Evolutionary conservation across 1,140 invertebrate species (phyloP).

Genomic region (Rhopalosiphum maidis): DNA sequence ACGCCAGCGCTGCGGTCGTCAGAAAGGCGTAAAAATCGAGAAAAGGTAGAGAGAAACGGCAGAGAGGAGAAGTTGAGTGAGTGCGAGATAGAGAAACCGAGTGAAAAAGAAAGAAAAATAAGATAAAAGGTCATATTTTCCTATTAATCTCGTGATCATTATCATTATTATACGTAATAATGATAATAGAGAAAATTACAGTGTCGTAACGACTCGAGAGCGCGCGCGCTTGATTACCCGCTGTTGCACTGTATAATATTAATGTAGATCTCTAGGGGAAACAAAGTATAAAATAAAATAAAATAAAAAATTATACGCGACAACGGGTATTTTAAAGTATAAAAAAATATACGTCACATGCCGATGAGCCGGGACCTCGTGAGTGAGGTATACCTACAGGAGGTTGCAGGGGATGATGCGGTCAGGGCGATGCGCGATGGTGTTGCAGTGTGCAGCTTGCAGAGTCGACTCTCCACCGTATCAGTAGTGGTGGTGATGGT

Average conservation of each 20-base stretch:
- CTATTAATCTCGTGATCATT: not conserved
- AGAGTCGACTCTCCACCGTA: not conserved
- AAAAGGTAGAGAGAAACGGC: not conserved
- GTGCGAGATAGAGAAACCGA: not conserved
- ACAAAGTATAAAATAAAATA: not conserved
- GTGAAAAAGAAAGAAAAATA: not conserved
- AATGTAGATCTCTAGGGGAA: not conserved
- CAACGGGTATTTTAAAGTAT: not conserved
- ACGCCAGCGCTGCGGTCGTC: not conserved
- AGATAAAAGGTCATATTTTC: not conserved
- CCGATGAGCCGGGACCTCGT: not conserved
- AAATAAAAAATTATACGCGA: not conserved
- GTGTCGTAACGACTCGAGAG: not conserved
- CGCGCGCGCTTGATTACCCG: not conserved
- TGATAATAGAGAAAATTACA: not conserved
- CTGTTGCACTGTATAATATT: not conserved
- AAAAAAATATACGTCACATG: not conserved
- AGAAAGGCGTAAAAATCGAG: not conserved
- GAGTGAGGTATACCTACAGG: not conserved
- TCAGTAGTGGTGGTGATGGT: not conserved
- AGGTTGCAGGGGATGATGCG: not conserved
- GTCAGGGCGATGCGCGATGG: not conserved
- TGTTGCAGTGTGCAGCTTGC: not conserved
- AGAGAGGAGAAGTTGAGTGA: not conserved
- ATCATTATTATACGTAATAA: conserved; percentile 1